Base-by-base conservation (phyloP, 2,113 vertebrate species). In the Osmerus eperlanus region DNA sequence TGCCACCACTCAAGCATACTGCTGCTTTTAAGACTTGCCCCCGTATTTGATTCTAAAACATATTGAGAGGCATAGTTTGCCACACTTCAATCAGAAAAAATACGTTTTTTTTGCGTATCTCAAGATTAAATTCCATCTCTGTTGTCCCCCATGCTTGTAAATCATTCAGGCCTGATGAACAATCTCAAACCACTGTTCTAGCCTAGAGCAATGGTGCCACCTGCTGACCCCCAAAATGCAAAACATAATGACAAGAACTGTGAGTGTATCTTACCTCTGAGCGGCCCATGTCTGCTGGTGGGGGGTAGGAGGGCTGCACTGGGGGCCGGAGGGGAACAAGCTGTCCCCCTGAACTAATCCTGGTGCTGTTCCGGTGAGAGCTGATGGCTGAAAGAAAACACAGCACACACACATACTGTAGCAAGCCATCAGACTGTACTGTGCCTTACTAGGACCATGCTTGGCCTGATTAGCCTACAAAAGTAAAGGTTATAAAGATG, bases 301-400 rank as follows among this genome's bases (percentile, higher is more conserved):
- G 79, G 15, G 71, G 32, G 61, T 47, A n/a, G 72, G 55, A 3
- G 83, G 64, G 55, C n/a, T 4, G 4, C 25, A 14, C 25, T 4
- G 66, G 58, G 77, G 89, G 62, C 77, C 91, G 79, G 0, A 91
- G 89, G 70, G 86, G 19, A 1, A 91, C 91, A 0, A 86, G 89
- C 25, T 88, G 82, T 19, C 90, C 90, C 14, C 93, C 92, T 1
- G 58, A 65, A 60, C 75, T 0, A 1, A 74, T 75, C 81, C 90
- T 89, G n/a, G 90, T 83, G 28, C 81, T 84, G 4, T 77, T 84
- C 77, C 92, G 88, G 11, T 62, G 74, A 19, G 62, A 36, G 28
- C 9, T 47, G 41, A 64, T 29, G 4, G 62, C 62, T 64, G 29
- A 64, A 29, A 29, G 60, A 15, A 62, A 29, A 36, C 29, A 64